phyloP scores from a whole-genome alignment of 2,888 invertebrate genomes.

The Cephus sareptanus region DNA sequence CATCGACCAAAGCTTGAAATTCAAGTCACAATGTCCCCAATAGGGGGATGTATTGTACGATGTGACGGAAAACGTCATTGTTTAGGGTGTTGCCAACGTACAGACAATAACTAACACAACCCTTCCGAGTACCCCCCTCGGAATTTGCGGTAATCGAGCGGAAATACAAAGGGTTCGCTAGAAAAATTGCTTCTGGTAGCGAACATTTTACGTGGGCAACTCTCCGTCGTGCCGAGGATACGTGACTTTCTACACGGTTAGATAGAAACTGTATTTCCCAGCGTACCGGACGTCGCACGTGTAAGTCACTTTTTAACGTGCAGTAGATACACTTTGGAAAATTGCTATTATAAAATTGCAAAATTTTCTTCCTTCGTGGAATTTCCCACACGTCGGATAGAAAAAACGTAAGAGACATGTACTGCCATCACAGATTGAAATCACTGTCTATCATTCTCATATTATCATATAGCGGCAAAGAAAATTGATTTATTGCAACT shows the following conservation, averaged over 20 bases:
- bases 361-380: too few species aligned
- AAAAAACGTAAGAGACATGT: too few species aligned
- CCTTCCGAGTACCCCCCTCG: conserved; percentile 20
- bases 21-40: not conserved
- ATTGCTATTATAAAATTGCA: too few species aligned
- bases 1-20: not conserved
- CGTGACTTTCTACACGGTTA: not conserved
- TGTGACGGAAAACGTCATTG: conserved; percentile 9
- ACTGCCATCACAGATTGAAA: too few species aligned
- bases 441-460: too few species aligned
- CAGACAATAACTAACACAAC: conserved; percentile 17
- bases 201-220: not conserved
- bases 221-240: not conserved
- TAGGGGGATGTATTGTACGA: not conserved
- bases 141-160: conserved; percentile 40
- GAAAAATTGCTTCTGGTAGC: conserved; percentile 33
- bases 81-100: conserved; percentile 14
- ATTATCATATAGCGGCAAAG: too few species aligned
- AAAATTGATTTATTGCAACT: too few species aligned
- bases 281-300: too few species aligned
- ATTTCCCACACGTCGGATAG: too few species aligned
- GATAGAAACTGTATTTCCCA: too few species aligned
- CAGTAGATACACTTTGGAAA: too few species aligned
- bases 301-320: too few species aligned
- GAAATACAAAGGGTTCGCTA: conserved; percentile 38